phyloP scores from a whole-genome alignment of 2,888 invertebrate genomes.

The Carpatolechia fugitivella region DNA sequence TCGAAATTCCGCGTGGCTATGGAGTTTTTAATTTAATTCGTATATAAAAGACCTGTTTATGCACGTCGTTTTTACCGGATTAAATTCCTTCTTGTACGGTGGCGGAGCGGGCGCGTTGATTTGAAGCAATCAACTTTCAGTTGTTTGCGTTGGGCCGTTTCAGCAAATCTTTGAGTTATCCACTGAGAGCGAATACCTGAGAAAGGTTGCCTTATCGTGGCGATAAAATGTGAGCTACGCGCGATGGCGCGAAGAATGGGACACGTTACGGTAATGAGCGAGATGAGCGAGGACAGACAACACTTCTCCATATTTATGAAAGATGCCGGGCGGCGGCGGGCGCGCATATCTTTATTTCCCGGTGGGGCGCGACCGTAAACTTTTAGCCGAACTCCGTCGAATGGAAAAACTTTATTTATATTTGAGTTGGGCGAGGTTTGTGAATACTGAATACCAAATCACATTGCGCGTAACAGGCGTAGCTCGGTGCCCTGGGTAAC shows the following conservation, averaged over 20 bases:
- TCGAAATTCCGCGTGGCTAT: conserved; percentile 33
- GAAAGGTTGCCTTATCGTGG: conserved; percentile 1
- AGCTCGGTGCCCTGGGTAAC: conserved; percentile 7
- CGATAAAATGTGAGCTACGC: conserved; percentile 10
- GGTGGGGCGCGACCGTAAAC: conserved; percentile 57
- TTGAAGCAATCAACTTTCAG: background rate
- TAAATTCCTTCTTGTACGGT: conserved; percentile 5
- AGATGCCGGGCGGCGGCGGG: conserved; percentile 27
- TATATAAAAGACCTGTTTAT: conserved; percentile 27
- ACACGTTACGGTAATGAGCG: conserved; percentile 27
- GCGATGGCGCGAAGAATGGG: conserved; percentile 11
- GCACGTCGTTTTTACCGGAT: conserved; percentile 14
- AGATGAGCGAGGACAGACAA: conserved; percentile 24
- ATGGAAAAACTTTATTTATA: conserved; percentile 75
- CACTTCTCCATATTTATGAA: conserved; percentile 47
- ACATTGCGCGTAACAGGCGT: conserved; percentile 35
- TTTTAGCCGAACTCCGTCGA: conserved; percentile 55
- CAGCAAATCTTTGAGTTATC: conserved; percentile 2
- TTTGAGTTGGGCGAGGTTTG: conserved; percentile 64
- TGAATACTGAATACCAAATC: conserved; percentile 72
- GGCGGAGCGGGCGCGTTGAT: background rate
- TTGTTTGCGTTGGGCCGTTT: background rate
- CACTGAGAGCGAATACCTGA: conserved; percentile 2
- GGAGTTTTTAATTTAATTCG: conserved; percentile 44
- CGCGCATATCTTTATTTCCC: conserved; percentile 66